Conservation (phyloP, 2,797 vertebrate genomes). For the Cynopterus sphinx region DNA sequence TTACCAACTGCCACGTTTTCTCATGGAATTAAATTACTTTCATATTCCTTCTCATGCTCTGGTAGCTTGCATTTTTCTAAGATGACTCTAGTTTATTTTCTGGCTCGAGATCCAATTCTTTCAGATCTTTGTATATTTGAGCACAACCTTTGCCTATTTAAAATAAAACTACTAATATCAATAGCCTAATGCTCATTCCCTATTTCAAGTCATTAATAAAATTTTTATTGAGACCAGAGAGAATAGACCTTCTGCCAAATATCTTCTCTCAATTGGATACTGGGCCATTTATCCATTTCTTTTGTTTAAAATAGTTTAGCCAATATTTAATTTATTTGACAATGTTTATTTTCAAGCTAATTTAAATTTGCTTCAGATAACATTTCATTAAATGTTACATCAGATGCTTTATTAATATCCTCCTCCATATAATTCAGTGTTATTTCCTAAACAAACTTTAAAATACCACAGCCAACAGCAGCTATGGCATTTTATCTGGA, state of each 20-base stretch:
- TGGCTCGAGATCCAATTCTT: conserved; percentile 36
- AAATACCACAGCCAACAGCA: conserved; percentile 21
- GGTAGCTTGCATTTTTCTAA: conserved; percentile 67
- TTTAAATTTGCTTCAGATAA: conserved; percentile 66
- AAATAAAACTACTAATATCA: conserved; percentile 57
- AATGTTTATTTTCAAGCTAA: conserved; percentile 66
- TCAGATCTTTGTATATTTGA: conserved; percentile 52
- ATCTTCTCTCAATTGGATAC: conserved; percentile 54
- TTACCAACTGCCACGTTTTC: conserved; percentile 49
- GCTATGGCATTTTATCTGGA: conserved; percentile 41
- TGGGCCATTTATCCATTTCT: conserved; percentile 68
- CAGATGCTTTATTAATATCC: conserved; percentile 19
- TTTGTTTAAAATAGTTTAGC: conserved; percentile 70
- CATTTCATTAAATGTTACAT: conserved; percentile 54
- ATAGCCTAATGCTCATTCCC: conserved; percentile 41
- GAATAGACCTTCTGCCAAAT: conserved; percentile 65
- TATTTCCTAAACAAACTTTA: conserved; percentile 47
- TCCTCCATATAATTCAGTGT: conserved; percentile 31
- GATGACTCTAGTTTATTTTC: conserved; percentile 58
- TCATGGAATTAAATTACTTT: conserved; percentile 70
- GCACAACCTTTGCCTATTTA: conserved; percentile 45
- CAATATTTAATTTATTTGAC: conserved; percentile 67
- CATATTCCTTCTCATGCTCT: conserved; percentile 65
- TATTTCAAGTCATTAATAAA: conserved; percentile 70
- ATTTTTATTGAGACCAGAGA: conserved; percentile 70